Evolutionary conservation across 2,888 invertebrate genomes (phyloP), one percentile per base, ranked within the genome.

Genomic region (Zele albiditarsus): DNA sequence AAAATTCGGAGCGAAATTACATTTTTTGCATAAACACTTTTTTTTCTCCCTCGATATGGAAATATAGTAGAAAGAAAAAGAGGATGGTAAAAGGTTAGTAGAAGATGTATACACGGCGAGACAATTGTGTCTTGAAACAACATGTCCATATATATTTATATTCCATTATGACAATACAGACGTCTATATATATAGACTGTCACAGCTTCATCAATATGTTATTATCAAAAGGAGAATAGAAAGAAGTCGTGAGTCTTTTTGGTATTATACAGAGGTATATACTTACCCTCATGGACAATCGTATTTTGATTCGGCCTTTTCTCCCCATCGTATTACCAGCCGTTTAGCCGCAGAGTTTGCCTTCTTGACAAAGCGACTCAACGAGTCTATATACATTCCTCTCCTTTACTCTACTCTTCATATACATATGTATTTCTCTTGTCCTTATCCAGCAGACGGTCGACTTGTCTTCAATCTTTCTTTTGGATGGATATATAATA

Each of bases 281-380:
- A 60, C 25, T 31, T 74, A 66, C 71, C 63, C 49, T 75, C 33
- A 68, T 75, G 82, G 79, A 85, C 84, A 84, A 85, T 85, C 83
- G 83, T 86, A 86, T 85, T 86, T 86, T 85, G 84, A 88, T 88
- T 81, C 79, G 83, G 82, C 81, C 84, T 53, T 53, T 53, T 53
- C 53, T 53, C 63, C 33, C 63, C 31, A 82, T 62, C 68, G 67
- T 80, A 87, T 88, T 88, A 87, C 86, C 79, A 84, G 82, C 82
- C 85, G 87, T 87, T 88, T 88, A 87, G 83, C 79, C 80, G 83
- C 82, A 83, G 74, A 78, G 77, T 87, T 88, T 89, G 88, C 88
- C 89, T 89, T 89, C 83, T 88, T 88, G 87, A 88, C 89, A 89
- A 87, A 85, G 87, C 88, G 87, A 89, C 88, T 87, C 82, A 85